Evolutionary conservation across 2,113 vertebrate species (phyloP).

Genomic region (Canis aureus): DNA sequence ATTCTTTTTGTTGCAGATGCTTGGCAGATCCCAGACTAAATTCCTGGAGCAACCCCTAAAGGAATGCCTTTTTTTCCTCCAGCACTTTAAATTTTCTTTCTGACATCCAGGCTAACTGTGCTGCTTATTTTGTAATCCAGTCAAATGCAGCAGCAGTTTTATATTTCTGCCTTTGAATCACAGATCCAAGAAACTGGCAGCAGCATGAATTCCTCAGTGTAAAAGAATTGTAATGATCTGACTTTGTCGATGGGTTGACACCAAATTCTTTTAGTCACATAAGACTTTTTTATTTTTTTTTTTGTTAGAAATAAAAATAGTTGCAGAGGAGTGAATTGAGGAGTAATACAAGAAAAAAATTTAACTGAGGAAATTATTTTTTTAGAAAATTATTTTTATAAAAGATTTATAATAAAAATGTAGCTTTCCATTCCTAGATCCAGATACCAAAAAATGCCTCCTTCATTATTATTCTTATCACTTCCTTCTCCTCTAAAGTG

Average conservation of each 20-base stretch:
- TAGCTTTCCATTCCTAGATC: background rate
- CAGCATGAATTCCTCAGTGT: slow-evolving; percentile 57
- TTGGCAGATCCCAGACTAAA: background rate
- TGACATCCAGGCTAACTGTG: slow-evolving; percentile 67
- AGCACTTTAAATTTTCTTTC: slow-evolving; percentile 63
- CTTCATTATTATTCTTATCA: background rate
- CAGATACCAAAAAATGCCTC: background rate
- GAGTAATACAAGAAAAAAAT: background rate
- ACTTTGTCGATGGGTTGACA: slow-evolving; percentile 64
- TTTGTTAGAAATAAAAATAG: slow-evolving; percentile 59
- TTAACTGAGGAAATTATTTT: background rate
- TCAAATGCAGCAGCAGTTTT: slow-evolving; percentile 69
- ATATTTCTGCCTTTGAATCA: slow-evolving; percentile 70
- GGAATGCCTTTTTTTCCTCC: slow-evolving; percentile 53
- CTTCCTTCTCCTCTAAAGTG: background rate
- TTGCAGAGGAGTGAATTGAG: background rate
- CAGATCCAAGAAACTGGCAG: slow-evolving; percentile 60
- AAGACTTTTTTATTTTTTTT: background rate
- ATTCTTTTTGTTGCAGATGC: background rate
- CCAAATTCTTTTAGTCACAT: slow-evolving; percentile 60
- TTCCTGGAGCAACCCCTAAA: slow-evolving; percentile 57
- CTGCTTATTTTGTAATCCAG: slow-evolving; percentile 71
- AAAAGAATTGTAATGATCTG: slow-evolving; percentile 68
- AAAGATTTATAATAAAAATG: slow-evolving; percentile 21
- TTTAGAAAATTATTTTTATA: background rate